Percentiles rank a stretch among this genome's conserved stretches.
Evolutionary conservation across 1,140 invertebrate genomes (phyloP).

Genomic region (Psilanteris sp.): DNA sequence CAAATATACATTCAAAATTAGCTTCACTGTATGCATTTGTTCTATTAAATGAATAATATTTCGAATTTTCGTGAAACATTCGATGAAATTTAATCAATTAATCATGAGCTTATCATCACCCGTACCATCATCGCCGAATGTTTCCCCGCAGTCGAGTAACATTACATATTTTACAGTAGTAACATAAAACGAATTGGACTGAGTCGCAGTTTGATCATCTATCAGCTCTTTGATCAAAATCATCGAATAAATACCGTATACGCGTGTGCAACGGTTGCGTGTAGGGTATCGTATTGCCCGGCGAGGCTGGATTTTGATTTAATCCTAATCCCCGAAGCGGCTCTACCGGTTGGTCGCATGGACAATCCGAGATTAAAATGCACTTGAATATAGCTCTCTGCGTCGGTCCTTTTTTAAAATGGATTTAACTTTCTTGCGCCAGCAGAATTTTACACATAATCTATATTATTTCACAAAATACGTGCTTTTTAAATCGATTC

Average conservation of each 20-base stretch:
- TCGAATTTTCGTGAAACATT: constrained; percentile 47
- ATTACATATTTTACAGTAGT: constrained; percentile 56
- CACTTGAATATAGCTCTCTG: constrained; percentile 59
- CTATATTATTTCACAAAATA: constrained; percentile 43
- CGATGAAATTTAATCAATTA: constrained; percentile 58
- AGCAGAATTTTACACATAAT: constrained; percentile 49
- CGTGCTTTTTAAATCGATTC: constrained; percentile 36
- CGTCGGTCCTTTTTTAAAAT: constrained; percentile 56
- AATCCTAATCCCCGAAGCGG: constrained; percentile 76
- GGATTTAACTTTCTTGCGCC: constrained; percentile 62
- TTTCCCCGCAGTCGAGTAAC: constrained; percentile 39
- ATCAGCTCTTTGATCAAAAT: constrained; percentile 65
- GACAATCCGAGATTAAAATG: constrained; percentile 78
- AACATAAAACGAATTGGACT: constrained; percentile 63
- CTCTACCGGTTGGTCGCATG: constrained; percentile 67
- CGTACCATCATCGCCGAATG: constrained; percentile 47
- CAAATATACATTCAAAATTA: constrained; percentile 24
- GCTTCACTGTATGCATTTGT: constrained; percentile 2
- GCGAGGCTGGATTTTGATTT: constrained; percentile 71
- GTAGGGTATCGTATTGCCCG: constrained; percentile 69
- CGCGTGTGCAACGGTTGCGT: constrained; percentile 65
- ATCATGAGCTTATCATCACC: constrained; percentile 58
- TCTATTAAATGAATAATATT: constrained; percentile 52
- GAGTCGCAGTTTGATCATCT: constrained; percentile 63
- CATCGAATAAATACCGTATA: constrained; percentile 65